Percentiles rank a stretch among this genome's conserved stretches.
These are phyloP conservation scores for Peromyscus leucopus DNA, from an alignment of 2,113 vertebrate genomes.

Conservation along the genomic window DNA sequence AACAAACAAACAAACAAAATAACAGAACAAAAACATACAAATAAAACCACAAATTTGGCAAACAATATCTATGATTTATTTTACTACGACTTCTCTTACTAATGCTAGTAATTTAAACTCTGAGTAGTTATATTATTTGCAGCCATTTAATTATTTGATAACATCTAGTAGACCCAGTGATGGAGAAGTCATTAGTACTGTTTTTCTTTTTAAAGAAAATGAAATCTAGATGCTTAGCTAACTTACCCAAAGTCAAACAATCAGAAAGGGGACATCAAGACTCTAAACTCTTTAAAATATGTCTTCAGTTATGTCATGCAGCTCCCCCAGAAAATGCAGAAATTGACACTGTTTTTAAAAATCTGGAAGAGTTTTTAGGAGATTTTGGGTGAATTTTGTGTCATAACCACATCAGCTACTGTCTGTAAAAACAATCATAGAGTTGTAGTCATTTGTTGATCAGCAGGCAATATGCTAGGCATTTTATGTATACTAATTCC, in stretches of 20 bases:
- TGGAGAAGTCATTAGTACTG: not conserved
- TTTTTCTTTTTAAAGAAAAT: not conserved
- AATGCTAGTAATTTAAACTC: not conserved
- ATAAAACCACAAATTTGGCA: not conserved
- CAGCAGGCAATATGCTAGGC: fast-evolving
- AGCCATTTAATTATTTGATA: not conserved
- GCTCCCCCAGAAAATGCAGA: too few relatives aligned
- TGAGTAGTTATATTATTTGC: not conserved
- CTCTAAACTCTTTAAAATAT: not conserved
- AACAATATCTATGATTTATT: not conserved
- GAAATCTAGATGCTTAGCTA: not conserved
- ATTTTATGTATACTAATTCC: fast-evolving
- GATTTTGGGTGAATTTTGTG: not conserved
- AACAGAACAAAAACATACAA: not conserved
- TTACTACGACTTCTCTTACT: not conserved
- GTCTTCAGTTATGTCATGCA: not conserved
- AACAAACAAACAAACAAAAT: too few relatives aligned
- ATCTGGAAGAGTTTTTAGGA: not conserved
- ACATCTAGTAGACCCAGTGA: not conserved
- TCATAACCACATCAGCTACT: not conserved
- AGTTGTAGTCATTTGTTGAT: not conserved
- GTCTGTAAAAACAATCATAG: not conserved
- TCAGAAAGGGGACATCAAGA: not conserved
- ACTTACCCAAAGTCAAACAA: not conserved
- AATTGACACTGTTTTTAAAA: not conserved